Percentiles rank a stretch among this genome's conserved stretches.
These are phyloP conservation scores for Ditylenchus weischeri DNA, from an alignment of 2,888 invertebrate genomes.

Conservation along the genomic window DNA sequence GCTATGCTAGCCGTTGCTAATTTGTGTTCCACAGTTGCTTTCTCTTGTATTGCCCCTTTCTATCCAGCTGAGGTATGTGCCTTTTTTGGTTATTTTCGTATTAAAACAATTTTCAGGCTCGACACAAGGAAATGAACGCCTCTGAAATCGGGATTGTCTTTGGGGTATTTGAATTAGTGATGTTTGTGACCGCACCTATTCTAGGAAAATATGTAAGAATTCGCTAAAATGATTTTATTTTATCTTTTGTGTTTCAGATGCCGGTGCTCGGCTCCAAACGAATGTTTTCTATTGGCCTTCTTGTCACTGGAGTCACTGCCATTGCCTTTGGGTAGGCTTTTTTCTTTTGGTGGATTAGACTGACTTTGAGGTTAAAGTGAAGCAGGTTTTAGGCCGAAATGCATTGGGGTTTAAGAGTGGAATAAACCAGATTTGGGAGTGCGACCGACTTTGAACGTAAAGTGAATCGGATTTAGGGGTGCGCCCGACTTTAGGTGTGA, in stretches of 20 bases:
- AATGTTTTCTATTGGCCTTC: conserved; percentile 77
- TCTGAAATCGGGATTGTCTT: conserved; percentile 58
- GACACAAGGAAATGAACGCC: conserved; percentile 50
- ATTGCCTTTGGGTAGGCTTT: conserved; percentile 71
- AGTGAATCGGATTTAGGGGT: too few species aligned
- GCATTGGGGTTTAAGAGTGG: too few species aligned
- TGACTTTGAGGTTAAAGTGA: too few species aligned
- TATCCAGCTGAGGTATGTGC: conserved; percentile 50
- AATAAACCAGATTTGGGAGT: too few species aligned
- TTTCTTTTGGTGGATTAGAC: background rate
- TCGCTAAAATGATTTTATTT: too few species aligned
- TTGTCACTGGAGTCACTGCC: conserved; percentile 77
- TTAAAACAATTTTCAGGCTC: conserved; percentile 30
- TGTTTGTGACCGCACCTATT: conserved; percentile 56
- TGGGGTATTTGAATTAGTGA: conserved; percentile 56
- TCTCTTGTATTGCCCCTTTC: conserved; percentile 58
- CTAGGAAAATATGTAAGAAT: conserved; percentile 57
- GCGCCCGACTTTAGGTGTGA: too few species aligned
- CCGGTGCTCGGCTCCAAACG: conserved; percentile 76
- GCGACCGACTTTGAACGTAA: too few species aligned
- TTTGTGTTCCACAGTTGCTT: conserved; percentile 56
- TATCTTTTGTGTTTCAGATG: conserved; percentile 62
- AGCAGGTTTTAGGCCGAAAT: too few species aligned
- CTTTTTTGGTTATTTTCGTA: too few species aligned
- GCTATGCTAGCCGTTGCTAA: conserved; percentile 56